A percentile compares a stretch with the other conserved stretches of the same genome.
phyloP scores from a whole-genome alignment of 2,797 vertebrate species.

The Gadopsis marmoratus region DNA sequence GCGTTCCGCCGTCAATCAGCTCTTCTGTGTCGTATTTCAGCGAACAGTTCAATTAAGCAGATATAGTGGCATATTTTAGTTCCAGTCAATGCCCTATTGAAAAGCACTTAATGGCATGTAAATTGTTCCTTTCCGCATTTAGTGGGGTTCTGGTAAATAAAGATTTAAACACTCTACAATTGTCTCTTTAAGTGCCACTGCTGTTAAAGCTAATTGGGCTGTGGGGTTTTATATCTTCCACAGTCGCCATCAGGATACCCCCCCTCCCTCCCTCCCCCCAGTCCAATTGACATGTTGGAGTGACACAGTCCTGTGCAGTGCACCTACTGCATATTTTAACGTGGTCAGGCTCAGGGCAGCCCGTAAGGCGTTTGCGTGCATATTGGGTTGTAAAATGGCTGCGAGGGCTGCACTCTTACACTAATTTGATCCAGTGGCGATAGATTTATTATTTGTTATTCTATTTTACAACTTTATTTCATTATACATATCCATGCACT shows the following conservation, averaged over 20 bases:
- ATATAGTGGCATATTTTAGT: slow-evolving; percentile 95
- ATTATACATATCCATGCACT: neutral
- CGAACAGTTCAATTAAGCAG: slow-evolving; percentile 92
- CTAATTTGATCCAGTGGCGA: slow-evolving; percentile 21
- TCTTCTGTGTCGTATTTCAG: slow-evolving; percentile 87
- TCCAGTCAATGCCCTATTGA: slow-evolving; percentile 96
- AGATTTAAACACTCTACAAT: slow-evolving; percentile 94
- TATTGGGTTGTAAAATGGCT: neutral
- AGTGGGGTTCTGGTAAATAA: slow-evolving; percentile 94
- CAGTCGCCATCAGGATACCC: slow-evolving; percentile 81
- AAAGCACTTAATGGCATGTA: slow-evolving; percentile 98
- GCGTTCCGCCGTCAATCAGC: slow-evolving; percentile 79
- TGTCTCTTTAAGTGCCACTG: slow-evolving; percentile 93
- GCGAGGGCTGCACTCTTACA: neutral
- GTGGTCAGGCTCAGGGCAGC: slow-evolving; percentile 30
- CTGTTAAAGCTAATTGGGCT: slow-evolving; percentile 93
- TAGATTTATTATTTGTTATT: neutral
- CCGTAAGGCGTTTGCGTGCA: neutral
- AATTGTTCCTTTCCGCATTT: slow-evolving; percentile 92
- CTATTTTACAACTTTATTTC: slow-evolving; percentile 1
- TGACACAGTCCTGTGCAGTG: slow-evolving; percentile 51
- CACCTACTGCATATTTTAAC: slow-evolving; percentile 49
- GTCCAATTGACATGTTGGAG: slow-evolving; percentile 56
- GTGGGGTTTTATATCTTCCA: slow-evolving; percentile 87
- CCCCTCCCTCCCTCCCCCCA: too few relatives aligned